Conservation (phyloP, 2,888 invertebrate species). For the Microchrysa polita region DNA sequence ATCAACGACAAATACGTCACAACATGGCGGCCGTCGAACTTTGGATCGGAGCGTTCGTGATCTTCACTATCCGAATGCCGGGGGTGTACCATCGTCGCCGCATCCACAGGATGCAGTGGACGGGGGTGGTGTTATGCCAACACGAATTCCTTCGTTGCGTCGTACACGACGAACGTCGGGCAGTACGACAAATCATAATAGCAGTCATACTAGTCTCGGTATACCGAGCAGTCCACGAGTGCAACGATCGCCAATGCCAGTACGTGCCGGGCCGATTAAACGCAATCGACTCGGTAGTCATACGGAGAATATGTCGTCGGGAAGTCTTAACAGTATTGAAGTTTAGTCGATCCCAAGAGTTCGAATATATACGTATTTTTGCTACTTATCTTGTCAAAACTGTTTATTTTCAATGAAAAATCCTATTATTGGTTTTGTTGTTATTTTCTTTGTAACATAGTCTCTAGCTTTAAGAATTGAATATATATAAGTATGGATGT, state of each 20-base stretch:
- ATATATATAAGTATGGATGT: not conserved
- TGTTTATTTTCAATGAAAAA: constrained; percentile 4
- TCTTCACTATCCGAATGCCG: constrained; percentile 53
- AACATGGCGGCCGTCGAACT: constrained; percentile 54
- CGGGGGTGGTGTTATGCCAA: constrained; percentile 46
- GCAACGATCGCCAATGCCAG: constrained; percentile 63
- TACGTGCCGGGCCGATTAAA: constrained; percentile 58
- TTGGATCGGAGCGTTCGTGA: constrained; percentile 61
- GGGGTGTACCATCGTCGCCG: constrained; percentile 17
- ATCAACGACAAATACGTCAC: not conserved
- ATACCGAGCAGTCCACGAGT: constrained; percentile 63
- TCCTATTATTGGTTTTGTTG: not conserved
- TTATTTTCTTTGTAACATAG: not conserved
- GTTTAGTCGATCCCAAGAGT: constrained; percentile 53
- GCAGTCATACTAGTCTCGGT: constrained; percentile 54
- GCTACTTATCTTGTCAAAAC: not conserved
- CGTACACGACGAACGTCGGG: constrained; percentile 60
- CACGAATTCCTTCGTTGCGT: constrained; percentile 61
- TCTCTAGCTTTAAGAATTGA: constrained; percentile 5
- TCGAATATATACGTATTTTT: not conserved
- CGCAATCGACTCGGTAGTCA: constrained; percentile 63
- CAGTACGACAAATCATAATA: constrained; percentile 56
- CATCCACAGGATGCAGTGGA: constrained; percentile 13
- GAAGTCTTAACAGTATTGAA: constrained; percentile 65
- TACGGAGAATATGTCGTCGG: constrained; percentile 64